phyloP scores from a whole-genome alignment of 2,888 invertebrate species.

The Andricus quercusramuli region DNA sequence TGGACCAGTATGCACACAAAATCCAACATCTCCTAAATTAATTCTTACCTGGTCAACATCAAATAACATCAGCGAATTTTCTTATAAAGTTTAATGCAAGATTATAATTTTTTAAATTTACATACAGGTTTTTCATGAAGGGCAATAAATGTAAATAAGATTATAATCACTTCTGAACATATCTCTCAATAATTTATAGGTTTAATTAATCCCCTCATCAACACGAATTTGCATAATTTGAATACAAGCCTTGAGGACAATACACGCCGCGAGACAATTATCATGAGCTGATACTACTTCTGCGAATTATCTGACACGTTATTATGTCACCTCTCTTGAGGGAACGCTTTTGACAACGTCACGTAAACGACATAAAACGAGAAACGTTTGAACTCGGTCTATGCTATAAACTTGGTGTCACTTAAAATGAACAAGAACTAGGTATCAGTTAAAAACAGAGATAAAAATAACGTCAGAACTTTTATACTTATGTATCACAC shows the following conservation, averaged over 20 bases:
- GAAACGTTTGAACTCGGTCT: not conserved
- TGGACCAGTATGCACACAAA: no score
- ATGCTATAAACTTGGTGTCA: not conserved
- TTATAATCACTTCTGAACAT: not conserved
- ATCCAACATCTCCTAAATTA: no score
- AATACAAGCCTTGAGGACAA: conserved; percentile 2
- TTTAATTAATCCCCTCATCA: not conserved
- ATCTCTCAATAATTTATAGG: not conserved
- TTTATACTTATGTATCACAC: not conserved
- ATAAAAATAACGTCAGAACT: not conserved
- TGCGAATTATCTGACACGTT: not conserved
- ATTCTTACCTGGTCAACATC: no score
- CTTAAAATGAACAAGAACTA: not conserved
- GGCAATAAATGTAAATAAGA: not conserved
- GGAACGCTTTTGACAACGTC: conserved; percentile 5
- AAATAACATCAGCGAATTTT: no score
- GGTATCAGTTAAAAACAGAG: not conserved
- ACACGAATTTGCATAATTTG: not conserved
- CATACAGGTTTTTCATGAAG: not conserved
- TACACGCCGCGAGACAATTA: not conserved
- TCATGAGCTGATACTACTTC: conserved; percentile 5
- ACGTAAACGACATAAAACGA: conserved; percentile 18
- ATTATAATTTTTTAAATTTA: no score
- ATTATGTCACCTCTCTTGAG: not conserved
- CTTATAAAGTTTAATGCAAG: no score